Evolutionary conservation across 1,140 invertebrate species (phyloP).

Genomic region (Pseudomyrmex dendroicus): DNA sequence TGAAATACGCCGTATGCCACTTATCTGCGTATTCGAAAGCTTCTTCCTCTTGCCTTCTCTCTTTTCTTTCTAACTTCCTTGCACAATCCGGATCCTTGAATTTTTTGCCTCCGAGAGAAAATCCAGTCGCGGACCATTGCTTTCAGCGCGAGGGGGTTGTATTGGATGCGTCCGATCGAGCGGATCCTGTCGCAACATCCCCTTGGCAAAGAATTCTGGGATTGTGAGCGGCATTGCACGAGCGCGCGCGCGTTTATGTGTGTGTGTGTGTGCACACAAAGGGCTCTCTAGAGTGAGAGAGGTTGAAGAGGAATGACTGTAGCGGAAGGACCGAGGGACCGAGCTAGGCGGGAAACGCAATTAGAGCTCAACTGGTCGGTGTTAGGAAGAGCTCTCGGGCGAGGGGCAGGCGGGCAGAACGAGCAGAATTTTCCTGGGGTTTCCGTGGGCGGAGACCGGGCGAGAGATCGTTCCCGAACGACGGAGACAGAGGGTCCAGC

Average conservation of each 20-base stretch:
- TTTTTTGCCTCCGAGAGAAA: constrained; percentile 47
- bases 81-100: constrained; percentile 37
- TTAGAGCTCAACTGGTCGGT: constrained; percentile 74
- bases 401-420: constrained; percentile 12
- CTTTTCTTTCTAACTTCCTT: background rate
- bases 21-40: constrained; percentile 30
- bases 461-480: constrained; percentile 53
- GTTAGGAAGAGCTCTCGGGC: constrained; percentile 55
- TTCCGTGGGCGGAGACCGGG: constrained; percentile 48
- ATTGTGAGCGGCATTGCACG: constrained; percentile 34
- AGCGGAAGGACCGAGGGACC: constrained; percentile 62
- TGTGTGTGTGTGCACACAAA: constrained; percentile 55
- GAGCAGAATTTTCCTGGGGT: constrained; percentile 55
- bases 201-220: constrained; percentile 53
- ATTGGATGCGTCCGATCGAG: constrained; percentile 58
- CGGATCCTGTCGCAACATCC: constrained; percentile 56
- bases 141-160: constrained; percentile 46
- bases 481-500: constrained; percentile 41
- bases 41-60: background rate
- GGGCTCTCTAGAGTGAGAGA: constrained; percentile 26
- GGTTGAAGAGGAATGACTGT: constrained; percentile 64
- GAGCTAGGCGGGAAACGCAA: constrained; percentile 73
- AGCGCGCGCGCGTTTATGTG: background rate
- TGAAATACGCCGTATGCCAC: constrained; percentile 39
- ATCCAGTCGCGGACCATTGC: constrained; percentile 58